Conservation (phyloP, 2,113 vertebrate species). For the Genyomyrus donnyi region DNA sequence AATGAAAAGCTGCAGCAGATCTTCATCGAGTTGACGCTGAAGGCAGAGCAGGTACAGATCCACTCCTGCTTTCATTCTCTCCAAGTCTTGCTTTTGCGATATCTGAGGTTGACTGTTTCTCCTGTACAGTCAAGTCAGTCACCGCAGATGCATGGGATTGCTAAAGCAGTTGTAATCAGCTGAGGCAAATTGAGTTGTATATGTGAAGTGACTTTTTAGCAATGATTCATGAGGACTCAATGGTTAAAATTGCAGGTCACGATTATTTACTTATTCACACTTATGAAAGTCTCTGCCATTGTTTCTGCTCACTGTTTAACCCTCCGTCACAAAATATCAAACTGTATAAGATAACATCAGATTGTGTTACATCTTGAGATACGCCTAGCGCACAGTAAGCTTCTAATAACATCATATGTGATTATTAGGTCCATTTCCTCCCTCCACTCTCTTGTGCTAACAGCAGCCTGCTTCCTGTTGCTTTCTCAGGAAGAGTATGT, state of each 20-base stretch:
- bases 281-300: background rate
- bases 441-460: background rate
- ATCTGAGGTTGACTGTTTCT: background rate
- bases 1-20: conserved; percentile 98
- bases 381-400: background rate
- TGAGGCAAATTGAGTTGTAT: background rate
- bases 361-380: background rate
- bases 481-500: conserved; percentile 85
- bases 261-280: background rate
- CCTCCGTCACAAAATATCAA: background rate
- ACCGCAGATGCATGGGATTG: background rate
- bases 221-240: background rate
- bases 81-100: background rate
- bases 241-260: background rate
- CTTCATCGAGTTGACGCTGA: conserved; percentile 94
- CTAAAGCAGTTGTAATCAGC: background rate
- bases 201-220: background rate
- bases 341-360: background rate
- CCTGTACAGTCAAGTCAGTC: background rate
- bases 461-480: rapidly evolving
- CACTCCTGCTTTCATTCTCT: background rate
- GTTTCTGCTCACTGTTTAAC: background rate
- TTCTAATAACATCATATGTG: background rate
- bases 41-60: conserved; percentile 84
- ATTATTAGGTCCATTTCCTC: background rate